phyloP scores from a whole-genome alignment of 2,113 vertebrate genomes.

The Trogon surrucura region DNA sequence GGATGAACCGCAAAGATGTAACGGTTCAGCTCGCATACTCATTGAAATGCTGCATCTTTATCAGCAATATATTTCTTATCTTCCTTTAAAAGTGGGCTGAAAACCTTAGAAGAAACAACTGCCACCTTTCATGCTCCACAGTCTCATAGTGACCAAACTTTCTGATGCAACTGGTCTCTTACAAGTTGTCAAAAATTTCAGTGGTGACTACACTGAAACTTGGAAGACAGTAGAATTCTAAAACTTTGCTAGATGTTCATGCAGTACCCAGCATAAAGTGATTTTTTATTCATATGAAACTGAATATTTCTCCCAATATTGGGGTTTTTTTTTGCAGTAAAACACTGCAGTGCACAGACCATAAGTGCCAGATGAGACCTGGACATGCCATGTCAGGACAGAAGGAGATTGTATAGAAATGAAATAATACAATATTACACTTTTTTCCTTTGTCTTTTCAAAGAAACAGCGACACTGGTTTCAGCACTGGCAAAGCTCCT shows the following conservation, averaged over 20 bases:
- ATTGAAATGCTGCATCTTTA: constrained; percentile 12
- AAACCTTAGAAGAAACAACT: not conserved
- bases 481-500: not conserved
- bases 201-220: not conserved
- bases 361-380: not conserved
- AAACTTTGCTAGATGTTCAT: not conserved
- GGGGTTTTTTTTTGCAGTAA: not conserved
- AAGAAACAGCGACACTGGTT: not conserved
- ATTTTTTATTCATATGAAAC: not conserved
- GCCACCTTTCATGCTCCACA: not conserved
- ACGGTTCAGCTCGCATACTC: not conserved
- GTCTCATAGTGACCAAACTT: not conserved
- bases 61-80: not conserved
- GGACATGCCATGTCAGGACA: not conserved
- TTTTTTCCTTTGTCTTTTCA: not conserved
- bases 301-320: not conserved
- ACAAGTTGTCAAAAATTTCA: not conserved
- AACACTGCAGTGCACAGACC: not conserved
- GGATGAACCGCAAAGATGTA: constrained; percentile 34
- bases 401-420: not conserved
- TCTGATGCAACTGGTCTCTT: not conserved
- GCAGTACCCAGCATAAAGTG: not conserved
- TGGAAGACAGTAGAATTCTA: not conserved
- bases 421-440: not conserved
- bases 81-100: not conserved